phyloP scores from a whole-genome alignment of 2,888 invertebrate species.

The Gortyna flavago region DNA sequence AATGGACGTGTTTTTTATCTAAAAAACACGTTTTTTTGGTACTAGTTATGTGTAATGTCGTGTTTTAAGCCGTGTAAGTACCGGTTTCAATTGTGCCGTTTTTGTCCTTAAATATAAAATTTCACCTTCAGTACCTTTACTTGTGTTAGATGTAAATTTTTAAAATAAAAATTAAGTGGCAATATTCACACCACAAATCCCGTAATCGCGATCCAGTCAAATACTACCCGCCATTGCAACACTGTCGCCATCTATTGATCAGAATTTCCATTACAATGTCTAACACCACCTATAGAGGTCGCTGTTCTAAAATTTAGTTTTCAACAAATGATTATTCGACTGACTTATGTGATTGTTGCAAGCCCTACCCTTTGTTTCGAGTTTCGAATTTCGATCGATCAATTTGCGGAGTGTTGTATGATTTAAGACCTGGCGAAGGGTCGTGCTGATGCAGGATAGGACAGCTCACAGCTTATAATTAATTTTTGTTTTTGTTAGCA shows the following conservation, averaged over 20 bases:
- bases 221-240: slow-evolving; percentile 27
- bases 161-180: neutral
- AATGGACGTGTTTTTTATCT: slow-evolving; percentile 69
- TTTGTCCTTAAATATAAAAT: slow-evolving; percentile 13
- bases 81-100: slow-evolving; percentile 40
- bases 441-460: slow-evolving; percentile 82
- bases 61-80: slow-evolving; percentile 59
- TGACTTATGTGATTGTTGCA: slow-evolving; percentile 69
- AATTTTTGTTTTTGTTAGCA: slow-evolving; percentile 71
- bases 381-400: slow-evolving; percentile 72
- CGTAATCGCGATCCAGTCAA: slow-evolving; percentile 21
- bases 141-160: no score
- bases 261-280: slow-evolving; percentile 41
- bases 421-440: slow-evolving; percentile 83
- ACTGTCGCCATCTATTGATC: slow-evolving; percentile 58
- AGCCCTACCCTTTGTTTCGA: slow-evolving; percentile 63
- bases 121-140: neutral
- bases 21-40: no score
- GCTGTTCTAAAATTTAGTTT: slow-evolving; percentile 61
- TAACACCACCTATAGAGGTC: slow-evolving; percentile 58
- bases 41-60: slow-evolving; percentile 62
- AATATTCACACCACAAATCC: slow-evolving; percentile 9
- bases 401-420: slow-evolving; percentile 75
- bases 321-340: slow-evolving; percentile 50
- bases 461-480: slow-evolving; percentile 70